A percentile compares a stretch with the other conserved stretches of the same genome.
phyloP scores from a whole-genome alignment of 2,797 vertebrate genomes.

The Anas flavirostris region DNA sequence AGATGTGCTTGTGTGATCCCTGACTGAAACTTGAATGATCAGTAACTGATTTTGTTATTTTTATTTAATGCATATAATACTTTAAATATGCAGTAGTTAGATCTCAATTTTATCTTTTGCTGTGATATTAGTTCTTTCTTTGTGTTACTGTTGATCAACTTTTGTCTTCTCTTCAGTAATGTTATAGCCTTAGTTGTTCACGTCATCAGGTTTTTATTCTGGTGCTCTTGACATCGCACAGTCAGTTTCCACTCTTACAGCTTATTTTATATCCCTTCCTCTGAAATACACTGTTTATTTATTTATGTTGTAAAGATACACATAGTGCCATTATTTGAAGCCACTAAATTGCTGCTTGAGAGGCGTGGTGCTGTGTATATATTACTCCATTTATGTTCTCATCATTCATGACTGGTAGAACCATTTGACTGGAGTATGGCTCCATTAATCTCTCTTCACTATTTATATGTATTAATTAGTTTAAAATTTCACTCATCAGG shows the following conservation, averaged over 20 bases:
- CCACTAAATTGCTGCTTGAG: constrained; percentile 13
- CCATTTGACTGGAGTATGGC: constrained; percentile 54
- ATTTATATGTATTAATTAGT: constrained; percentile 66
- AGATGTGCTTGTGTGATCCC: neutral
- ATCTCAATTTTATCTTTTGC: constrained; percentile 25
- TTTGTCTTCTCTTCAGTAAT: constrained; percentile 38
- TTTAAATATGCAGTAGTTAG: constrained; percentile 6
- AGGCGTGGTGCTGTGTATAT: constrained; percentile 28
- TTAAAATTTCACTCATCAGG: constrained; percentile 53
- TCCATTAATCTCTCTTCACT: constrained; percentile 53
- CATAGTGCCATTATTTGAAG: constrained; percentile 23
- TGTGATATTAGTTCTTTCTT: constrained; percentile 9
- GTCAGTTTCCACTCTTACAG: constrained; percentile 17
- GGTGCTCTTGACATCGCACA: neutral
- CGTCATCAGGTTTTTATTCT: constrained; percentile 10
- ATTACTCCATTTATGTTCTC: constrained; percentile 10
- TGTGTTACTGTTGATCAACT: constrained; percentile 16
- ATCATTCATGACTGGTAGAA: constrained; percentile 16
- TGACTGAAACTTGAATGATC: neutral
- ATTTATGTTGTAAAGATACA: constrained; percentile 28
- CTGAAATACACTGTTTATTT: constrained; percentile 21
- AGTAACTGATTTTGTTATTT: neutral
- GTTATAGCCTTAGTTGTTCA: constrained; percentile 31
- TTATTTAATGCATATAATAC: neutral
- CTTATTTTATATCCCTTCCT: constrained; percentile 8